These are phyloP conservation scores for Promerops cafer DNA, from an alignment of 2,113 vertebrate species.

Conservation along the genomic window DNA sequence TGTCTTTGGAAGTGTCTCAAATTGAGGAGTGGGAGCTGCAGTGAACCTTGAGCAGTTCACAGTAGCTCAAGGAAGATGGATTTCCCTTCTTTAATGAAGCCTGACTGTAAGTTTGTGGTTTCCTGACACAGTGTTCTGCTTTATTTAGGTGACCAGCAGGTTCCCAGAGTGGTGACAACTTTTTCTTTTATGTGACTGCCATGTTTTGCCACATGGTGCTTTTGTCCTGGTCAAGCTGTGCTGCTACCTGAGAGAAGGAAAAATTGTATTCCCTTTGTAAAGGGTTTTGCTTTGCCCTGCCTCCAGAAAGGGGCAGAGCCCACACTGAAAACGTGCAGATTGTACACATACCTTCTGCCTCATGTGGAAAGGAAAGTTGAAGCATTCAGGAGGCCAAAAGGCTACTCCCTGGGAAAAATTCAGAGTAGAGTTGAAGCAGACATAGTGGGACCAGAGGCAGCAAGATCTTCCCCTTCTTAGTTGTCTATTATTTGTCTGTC, in stretches of 20 bases:
- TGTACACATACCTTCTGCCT: background rate
- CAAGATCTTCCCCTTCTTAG: background rate
- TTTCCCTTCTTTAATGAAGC: background rate
- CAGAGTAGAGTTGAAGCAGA: background rate
- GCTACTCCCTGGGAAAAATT: background rate
- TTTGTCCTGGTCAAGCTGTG: background rate
- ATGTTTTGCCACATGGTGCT: rapidly evolving
- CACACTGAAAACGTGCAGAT: background rate
- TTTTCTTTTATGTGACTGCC: background rate
- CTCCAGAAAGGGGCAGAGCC: background rate
- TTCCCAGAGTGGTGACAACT: background rate
- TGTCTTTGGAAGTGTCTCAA: background rate
- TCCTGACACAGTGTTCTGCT: background rate
- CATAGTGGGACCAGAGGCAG: background rate
- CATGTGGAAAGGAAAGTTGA: rapidly evolving
- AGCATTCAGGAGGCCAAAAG: background rate
- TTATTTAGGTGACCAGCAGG: background rate
- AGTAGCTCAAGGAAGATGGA: background rate
- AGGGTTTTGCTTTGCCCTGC: background rate
- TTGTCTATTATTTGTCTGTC: background rate
- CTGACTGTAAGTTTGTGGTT: background rate
- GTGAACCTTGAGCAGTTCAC: background rate
- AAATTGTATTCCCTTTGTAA: background rate
- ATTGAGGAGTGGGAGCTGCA: background rate
- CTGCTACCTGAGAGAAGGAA: background rate